Evolutionary conservation across 2,797 vertebrate species (phyloP).

Genomic region (Thamnophis elegans): DNA sequence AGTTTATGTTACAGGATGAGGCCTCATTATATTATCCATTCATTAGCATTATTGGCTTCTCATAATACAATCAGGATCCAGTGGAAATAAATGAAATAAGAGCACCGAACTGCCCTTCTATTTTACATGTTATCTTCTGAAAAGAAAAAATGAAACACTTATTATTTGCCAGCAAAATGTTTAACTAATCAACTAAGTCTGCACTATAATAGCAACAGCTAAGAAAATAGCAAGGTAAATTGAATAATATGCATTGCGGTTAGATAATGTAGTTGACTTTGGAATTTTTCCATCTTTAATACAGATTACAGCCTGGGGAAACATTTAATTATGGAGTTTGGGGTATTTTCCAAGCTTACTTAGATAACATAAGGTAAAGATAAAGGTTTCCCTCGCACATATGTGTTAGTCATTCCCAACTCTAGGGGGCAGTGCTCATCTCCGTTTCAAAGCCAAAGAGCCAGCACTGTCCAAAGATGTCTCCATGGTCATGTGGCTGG

Average conservation of each 20-base stretch:
- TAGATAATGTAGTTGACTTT: neutral
- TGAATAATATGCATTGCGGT: neutral
- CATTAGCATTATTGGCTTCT: neutral
- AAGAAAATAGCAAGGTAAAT: neutral
- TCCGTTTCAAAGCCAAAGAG: too few species aligned
- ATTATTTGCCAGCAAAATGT: neutral
- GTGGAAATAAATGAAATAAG: neutral
- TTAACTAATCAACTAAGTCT: neutral
- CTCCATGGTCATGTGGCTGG: too few species aligned
- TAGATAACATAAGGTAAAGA: neutral
- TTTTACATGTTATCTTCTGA: neutral
- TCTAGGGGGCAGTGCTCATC: too few species aligned
- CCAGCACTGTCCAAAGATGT: too few species aligned
- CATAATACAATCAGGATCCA: neutral
- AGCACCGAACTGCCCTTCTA: neutral
- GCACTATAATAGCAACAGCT: neutral
- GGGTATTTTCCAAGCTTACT: neutral
- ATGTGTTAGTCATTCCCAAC: too few species aligned
- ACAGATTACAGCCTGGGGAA: neutral
- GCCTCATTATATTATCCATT: neutral
- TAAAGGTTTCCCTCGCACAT: too few species aligned
- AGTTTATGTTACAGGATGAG: neutral
- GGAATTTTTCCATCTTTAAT: neutral
- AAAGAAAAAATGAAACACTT: neutral
- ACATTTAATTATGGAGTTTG: neutral